Conservation (phyloP, 30 jellyfish, hydroid and myxozoan genomes). For the Hydra vulgaris region DNA sequence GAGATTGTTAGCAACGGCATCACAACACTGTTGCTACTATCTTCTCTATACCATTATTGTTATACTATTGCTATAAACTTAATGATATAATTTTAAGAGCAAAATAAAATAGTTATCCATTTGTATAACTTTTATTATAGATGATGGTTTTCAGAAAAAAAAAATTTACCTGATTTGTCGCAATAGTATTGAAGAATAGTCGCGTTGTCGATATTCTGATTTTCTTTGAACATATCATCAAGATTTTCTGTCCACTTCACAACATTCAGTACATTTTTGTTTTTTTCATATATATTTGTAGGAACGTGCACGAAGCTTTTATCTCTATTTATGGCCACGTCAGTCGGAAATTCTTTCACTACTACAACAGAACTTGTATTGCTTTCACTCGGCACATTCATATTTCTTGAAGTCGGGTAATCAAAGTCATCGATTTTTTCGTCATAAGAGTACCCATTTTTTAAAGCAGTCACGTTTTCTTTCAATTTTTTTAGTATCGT, state of each 20-base stretch:
- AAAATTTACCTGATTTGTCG: slow-evolving; percentile 30
- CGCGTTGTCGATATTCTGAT: slow-evolving; percentile 15
- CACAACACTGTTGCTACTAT: too few relatives aligned
- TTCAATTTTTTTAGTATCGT: too few relatives aligned
- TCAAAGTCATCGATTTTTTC: neutral
- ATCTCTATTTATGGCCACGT: slow-evolving; percentile 23
- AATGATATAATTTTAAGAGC: too few relatives aligned
- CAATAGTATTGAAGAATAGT: slow-evolving; percentile 70
- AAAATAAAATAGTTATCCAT: too few relatives aligned
- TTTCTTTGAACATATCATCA: slow-evolving; percentile 34
- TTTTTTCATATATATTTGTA: slow-evolving; percentile 45
- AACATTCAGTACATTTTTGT: slow-evolving; percentile 31
- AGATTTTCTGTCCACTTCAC: slow-evolving; percentile 49
- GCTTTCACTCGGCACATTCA: neutral
- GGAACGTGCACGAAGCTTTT: slow-evolving; percentile 82
- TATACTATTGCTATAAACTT: too few relatives aligned
- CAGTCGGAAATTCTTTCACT: neutral
- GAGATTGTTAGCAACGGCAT: too few relatives aligned
- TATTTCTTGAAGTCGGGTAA: neutral
- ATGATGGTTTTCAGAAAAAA: neutral
- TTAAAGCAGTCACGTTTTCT: neutral
- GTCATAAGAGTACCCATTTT: neutral
- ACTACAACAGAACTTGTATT: neutral
- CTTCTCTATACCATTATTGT: too few relatives aligned
- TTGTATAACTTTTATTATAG: too few relatives aligned